Conservation (phyloP, 2,888 invertebrate genomes). For the Epirrita christyi region DNA sequence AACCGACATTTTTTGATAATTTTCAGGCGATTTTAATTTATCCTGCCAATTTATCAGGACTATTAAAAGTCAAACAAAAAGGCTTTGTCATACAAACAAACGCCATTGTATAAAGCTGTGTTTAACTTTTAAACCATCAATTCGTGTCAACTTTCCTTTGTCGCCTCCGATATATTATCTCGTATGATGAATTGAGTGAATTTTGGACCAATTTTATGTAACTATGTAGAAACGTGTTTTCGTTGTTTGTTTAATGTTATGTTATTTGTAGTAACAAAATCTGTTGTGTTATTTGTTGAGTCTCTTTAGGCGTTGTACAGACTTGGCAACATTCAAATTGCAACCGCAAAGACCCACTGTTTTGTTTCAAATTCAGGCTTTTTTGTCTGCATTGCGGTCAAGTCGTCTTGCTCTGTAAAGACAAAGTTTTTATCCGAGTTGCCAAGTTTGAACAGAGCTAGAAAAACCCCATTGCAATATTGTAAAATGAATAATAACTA, state of each 20-base stretch:
- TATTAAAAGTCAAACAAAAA: conserved; percentile 25
- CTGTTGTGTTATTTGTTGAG: not conserved
- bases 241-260: conserved; percentile 39
- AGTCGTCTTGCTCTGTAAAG: not conserved
- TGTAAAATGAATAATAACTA: conserved; percentile 2
- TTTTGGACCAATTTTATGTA: conserved; percentile 82
- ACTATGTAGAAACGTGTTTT: conserved; percentile 58
- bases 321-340: not conserved
- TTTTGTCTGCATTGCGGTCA: conserved; percentile 19
- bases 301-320: conserved; percentile 7
- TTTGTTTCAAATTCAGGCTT: not conserved
- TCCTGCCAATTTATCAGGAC: conserved; percentile 13
- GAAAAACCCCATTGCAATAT: not conserved
- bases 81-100: conserved; percentile 24
- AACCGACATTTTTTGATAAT: not conserved
- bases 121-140: conserved; percentile 30
- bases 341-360: not conserved
- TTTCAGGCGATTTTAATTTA: conserved; percentile 8
- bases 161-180: conserved; percentile 36
- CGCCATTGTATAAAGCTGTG: not conserved
- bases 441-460: conserved; percentile 8
- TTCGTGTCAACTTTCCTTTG: conserved; percentile 40
- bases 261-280: not conserved
- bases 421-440: not conserved
- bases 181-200: conserved; percentile 53